These are phyloP conservation scores for Amphiura filiformis DNA, from an alignment of 35 echinoderm and acorn worm genomes.

Conservation along the genomic window DNA sequence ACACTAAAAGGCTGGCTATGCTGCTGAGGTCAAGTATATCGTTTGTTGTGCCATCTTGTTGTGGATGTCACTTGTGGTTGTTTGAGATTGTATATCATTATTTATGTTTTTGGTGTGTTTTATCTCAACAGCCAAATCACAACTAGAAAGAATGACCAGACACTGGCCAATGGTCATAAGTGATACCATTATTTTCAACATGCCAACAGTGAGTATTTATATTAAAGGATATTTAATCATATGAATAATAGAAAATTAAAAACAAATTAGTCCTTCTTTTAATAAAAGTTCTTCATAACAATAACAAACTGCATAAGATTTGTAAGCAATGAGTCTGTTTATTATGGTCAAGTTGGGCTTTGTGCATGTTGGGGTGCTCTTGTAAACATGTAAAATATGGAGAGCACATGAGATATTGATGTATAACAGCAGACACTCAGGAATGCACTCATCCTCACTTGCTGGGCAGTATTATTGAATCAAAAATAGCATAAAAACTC, in stretches of 20 bases:
- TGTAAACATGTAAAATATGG: not conserved
- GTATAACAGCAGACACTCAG: no score
- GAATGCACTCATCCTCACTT: no score
- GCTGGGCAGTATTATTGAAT: no score
- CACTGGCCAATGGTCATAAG: slow-evolving; percentile 92
- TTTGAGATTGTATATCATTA: no score
- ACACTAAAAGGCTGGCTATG: no score
- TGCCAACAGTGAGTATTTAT: slow-evolving; percentile 76
- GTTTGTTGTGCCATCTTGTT: no score
- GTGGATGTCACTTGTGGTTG: no score
- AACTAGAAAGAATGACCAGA: slow-evolving; percentile 92
- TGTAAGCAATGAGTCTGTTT: not conserved
- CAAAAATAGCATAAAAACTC: no score
- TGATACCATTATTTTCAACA: slow-evolving; percentile 92
- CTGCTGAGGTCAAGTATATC: no score
- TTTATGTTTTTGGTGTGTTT: no score
- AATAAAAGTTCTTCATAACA: not conserved
- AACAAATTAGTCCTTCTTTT: not conserved
- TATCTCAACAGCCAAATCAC: slow-evolving; percentile 62
- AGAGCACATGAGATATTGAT: no score
- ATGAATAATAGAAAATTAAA: not conserved
- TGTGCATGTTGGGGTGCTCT: not conserved
- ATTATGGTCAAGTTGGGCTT: not conserved
- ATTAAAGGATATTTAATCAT: not conserved
- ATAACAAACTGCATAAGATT: no score